Conservation (phyloP, 2,888 invertebrate species). For the Chrysodeixis includens region DNA sequence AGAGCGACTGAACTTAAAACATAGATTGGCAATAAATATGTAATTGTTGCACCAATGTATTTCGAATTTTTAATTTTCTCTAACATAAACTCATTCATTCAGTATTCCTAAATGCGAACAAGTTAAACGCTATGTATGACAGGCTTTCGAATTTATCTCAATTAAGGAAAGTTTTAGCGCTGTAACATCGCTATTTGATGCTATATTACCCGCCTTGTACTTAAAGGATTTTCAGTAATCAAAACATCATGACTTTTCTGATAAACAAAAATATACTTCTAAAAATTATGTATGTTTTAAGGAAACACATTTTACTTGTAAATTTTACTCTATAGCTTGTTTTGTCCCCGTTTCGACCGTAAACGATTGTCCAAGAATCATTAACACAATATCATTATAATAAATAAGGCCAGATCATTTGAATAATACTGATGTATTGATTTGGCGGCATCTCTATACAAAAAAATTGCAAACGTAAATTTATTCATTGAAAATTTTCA, state of each 20-base stretch:
- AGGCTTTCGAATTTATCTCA: too few relatives aligned
- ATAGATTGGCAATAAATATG: too few relatives aligned
- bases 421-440: slow-evolving; percentile 5
- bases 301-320: not conserved
- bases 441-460: not conserved
- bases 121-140: too few relatives aligned
- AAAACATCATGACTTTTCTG: not conserved
- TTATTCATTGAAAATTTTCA: slow-evolving; percentile 3
- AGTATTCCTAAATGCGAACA: too few relatives aligned
- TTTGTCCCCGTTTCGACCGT: not conserved
- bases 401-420: not conserved
- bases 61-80: too few relatives aligned
- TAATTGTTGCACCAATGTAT: too few relatives aligned
- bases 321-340: not conserved
- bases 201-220: not conserved
- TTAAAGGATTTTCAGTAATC: not conserved
- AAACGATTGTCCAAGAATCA: not conserved
- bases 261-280: not conserved
- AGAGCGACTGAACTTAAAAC: too few relatives aligned
- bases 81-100: too few relatives aligned
- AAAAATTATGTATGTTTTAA: not conserved
- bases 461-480: slow-evolving; percentile 2
- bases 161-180: too few relatives aligned
- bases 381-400: not conserved
- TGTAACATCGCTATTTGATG: too few relatives aligned